phyloP scores from a whole-genome alignment of 2,113 vertebrate genomes.

The Apeltes quadracus region DNA sequence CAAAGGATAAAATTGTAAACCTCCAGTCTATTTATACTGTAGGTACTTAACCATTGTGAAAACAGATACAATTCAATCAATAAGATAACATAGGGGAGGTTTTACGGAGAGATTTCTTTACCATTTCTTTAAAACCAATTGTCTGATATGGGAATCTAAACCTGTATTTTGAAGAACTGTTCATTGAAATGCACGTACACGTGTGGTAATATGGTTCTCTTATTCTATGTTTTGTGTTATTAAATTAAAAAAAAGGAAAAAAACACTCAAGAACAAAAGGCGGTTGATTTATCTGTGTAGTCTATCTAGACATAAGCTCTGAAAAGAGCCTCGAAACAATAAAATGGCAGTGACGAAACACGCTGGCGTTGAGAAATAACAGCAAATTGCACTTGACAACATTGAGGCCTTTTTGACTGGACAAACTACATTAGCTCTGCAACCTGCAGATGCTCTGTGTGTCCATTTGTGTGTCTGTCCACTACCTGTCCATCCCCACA shows the following conservation, averaged over 20 bases:
- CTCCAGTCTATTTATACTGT: not conserved
- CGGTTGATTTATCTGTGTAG: not conserved
- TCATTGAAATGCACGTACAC: not conserved
- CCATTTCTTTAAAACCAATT: not conserved
- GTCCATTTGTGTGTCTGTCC: constrained; percentile 3
- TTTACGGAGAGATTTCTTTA: not conserved
- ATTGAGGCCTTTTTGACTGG: not conserved
- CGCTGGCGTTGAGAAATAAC: not conserved
- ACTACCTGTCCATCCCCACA: constrained; percentile 56
- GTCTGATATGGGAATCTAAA: not conserved
- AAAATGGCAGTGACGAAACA: not conserved
- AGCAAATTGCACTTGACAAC: not conserved
- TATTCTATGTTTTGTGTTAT: not conserved
- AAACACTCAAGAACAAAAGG: not conserved
- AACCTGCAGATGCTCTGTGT: not conserved
- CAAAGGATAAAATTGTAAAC: not conserved
- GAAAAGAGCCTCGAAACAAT: not conserved
- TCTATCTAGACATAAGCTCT: not conserved
- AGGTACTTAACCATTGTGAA: not conserved
- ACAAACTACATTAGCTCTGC: no score
- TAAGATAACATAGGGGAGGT: not conserved
- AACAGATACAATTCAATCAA: not conserved
- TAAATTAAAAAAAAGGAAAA: not conserved
- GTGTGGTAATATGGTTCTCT: not conserved
- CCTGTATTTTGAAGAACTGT: not conserved